phyloP scores from a whole-genome alignment of 2,113 vertebrate species.

The Nycticebus coucang region DNA sequence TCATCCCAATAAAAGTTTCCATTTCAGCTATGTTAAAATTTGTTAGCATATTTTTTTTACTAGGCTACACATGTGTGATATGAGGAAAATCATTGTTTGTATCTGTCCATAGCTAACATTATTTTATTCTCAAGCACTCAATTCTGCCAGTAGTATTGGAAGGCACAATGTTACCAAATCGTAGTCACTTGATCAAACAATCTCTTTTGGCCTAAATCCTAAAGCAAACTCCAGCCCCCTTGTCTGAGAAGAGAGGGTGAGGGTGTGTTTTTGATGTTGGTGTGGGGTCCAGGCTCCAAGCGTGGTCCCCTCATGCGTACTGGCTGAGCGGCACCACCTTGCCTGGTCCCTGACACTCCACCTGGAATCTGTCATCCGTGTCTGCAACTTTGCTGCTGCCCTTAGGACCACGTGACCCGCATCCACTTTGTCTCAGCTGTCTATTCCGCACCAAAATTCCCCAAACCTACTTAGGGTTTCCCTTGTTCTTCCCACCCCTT shows the following conservation, averaged over 20 bases:
- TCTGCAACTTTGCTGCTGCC: neutral
- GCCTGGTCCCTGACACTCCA: neutral
- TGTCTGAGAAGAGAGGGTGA: neutral
- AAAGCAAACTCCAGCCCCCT: neutral
- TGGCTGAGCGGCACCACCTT: neutral
- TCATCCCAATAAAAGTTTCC: conserved; percentile 11
- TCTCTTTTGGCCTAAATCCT: neutral
- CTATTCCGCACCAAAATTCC: neutral
- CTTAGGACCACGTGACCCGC: too few species aligned
- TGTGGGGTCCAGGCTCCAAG: neutral
- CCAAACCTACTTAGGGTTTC: neutral
- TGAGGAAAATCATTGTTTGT: neutral
- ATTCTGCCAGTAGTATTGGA: neutral
- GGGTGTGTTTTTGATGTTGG: neutral
- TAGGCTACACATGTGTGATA: neutral
- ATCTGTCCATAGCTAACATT: neutral
- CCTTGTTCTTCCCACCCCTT: neutral
- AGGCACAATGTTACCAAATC: neutral
- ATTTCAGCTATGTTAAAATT: conserved; percentile 34
- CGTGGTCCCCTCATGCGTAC: rapidly evolving
- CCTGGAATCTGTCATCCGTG: neutral
- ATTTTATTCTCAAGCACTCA: neutral
- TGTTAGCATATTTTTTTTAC: conserved; percentile 25
- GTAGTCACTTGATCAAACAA: neutral
- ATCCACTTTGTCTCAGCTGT: neutral